Evolutionary conservation across 2,888 invertebrate species (phyloP), one percentile per base, ranked within the genome.

Genomic region (Calameuta pallipes): DNA sequence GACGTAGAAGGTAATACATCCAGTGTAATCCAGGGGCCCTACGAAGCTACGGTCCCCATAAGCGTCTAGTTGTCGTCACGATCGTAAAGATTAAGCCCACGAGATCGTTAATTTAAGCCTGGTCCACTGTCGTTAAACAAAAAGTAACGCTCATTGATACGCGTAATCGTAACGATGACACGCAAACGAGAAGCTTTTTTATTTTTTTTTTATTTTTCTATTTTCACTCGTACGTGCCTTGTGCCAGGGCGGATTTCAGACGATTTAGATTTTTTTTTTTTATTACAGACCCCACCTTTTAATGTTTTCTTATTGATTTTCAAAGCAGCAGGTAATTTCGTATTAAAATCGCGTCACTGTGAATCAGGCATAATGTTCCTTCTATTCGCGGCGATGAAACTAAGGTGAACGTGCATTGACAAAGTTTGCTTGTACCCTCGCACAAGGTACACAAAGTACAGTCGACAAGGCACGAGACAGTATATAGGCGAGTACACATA

Each of bases 51-150:
- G 34, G 41, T 73, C 36, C 69, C 69, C 56, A 77, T 69, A 74
- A 75, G 75, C 74, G 71, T 75, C 75, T 70, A 78, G 36, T 74
- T 75, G 78, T 78, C 78, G 71, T 75, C 78, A 70, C 34, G 73
- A 75, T 73, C 69, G 56, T 78, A 78, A 78, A 78, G 75, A 78
- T 78, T 75, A 78, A 75, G 70, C 75, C 78, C 75, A 78, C 56
- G 75, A 75, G 75, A 78, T 78, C 78, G 78, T 78, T 78, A 78
- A 78, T 70, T 75, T 71, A 41, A 78, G 69, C 74, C 70, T n/a
- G 69, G 74, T 76, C 9, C 56, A 56, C 56, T 73, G 37, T 69
- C 74, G 74, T 77, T 69, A 34, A 30, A 69, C n/a, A 78, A 70
- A 75, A 78, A 37, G 74, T 31, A 71, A 71, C 71, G 71, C 34